phyloP scores from a whole-genome alignment of 2,888 invertebrate species.

The Euzophera pinguis region DNA sequence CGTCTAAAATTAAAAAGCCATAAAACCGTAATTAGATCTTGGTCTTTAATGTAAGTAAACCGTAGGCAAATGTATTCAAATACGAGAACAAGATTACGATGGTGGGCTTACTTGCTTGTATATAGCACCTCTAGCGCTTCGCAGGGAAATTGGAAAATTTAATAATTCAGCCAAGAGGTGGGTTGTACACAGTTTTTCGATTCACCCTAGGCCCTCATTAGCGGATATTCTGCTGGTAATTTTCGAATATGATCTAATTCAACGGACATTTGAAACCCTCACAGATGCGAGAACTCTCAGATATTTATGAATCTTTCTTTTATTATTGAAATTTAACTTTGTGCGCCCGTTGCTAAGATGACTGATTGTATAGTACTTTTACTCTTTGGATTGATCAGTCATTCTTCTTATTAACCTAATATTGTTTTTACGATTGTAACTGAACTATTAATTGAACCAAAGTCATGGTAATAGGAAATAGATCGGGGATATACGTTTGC shows the following conservation, averaged over 20 bases:
- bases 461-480: too few species aligned
- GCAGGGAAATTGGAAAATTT: conserved; percentile 37
- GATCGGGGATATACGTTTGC: too few species aligned
- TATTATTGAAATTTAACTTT: not conserved
- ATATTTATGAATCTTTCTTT: not conserved
- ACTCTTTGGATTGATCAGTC: too few species aligned
- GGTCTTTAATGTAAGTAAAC: not conserved
- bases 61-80: conserved; percentile 10
- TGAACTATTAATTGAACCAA: too few species aligned
- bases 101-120: conserved; percentile 2
- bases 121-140: conserved; percentile 14
- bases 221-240: conserved; percentile 33
- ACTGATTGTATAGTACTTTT: not conserved
- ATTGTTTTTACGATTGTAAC: too few species aligned
- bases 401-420: too few species aligned
- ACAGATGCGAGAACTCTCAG: not conserved
- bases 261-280: conserved; percentile 23
- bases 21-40: not conserved
- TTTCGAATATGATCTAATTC: conserved; percentile 34
- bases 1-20: not conserved
- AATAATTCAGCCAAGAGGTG: conserved; percentile 35
- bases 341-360: not conserved
- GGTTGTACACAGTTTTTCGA: conserved; percentile 28
- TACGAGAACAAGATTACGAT: conserved; percentile 12
- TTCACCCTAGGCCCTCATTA: conserved; percentile 34